Percentiles rank a stretch among this genome's conserved stretches.
These are phyloP conservation scores for Microtus pennsylvanicus DNA, from an alignment of 2,113 vertebrate genomes.

Conservation along the genomic window DNA sequence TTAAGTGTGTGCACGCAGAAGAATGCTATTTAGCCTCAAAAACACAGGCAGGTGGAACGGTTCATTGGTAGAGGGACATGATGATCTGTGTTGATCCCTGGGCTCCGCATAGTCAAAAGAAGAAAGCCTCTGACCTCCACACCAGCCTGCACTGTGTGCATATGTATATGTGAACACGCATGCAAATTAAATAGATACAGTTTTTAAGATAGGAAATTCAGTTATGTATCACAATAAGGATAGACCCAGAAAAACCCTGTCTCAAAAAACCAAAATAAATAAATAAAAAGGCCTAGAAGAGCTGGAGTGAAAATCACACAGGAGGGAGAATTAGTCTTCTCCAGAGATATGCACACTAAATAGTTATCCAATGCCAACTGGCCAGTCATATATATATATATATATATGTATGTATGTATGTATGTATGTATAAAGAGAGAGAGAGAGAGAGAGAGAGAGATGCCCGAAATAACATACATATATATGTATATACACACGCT, in stretches of 20 bases:
- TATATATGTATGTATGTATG: too few relatives aligned
- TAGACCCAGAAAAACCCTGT: background rate
- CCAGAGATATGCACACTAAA: background rate
- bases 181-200: background rate
- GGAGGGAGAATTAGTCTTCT: background rate
- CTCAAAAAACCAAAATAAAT: too few relatives aligned
- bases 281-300: background rate
- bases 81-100: background rate
- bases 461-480: too few relatives aligned
- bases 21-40: background rate
- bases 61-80: background rate
- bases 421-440: too few relatives aligned
- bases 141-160: background rate
- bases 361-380: background rate
- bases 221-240: background rate
- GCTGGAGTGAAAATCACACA: background rate
- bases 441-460: too few relatives aligned
- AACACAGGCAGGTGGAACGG: background rate
- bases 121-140: background rate
- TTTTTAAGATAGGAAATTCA: background rate
- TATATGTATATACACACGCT: background rate
- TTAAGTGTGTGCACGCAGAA: background rate
- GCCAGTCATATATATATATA: background rate
- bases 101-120: background rate
- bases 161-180: background rate